Evolutionary conservation across 2,797 vertebrate species (phyloP), one percentile per base, ranked within the genome.

Genomic region (Parotocinclus haroldoi): DNA sequence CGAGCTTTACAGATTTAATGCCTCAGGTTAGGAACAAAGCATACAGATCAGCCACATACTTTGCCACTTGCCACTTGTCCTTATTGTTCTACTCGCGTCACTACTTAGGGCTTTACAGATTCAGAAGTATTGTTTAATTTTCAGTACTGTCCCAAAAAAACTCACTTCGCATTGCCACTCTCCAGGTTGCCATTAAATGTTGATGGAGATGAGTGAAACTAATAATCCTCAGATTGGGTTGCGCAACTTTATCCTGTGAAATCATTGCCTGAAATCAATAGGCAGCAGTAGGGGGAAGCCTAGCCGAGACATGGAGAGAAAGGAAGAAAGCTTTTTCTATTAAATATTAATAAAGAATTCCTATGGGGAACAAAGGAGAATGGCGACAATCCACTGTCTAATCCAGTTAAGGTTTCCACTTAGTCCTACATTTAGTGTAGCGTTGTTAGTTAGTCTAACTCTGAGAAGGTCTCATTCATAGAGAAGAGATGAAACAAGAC

Each of bases 241-340:
- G 27, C 27, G 5, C 27, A 27, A 27, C 27, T 27, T 27, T 27
- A 69, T 74, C 1, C 75, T 74, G 71, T 66, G 85, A 80, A 80
- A 82, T 75, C 79, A 75, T 80, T 62, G 73, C 75, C 80, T 81
- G 78, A 86, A 88, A 91, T 91, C 85, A 85, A 90, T 89, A 87
- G 81, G 79, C 72, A 63, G 72, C 66, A 76, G 64, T 59, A 56
- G 54, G 70, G 67, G 61, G 53, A 59, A 58, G 55, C 45, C 38
- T 38, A 61, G 58, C 38, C 14, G 61, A 58, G 56, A 60, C 44
- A 45, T 16, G 17, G 58, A 75, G 9, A 39, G 59, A 67, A 60
- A 52, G 63, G 70, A 59, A 69, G 76, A 76, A 71, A 77, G 69
- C 74, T 69, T 80, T 71, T 66, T 75, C 81, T 81, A 87, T 90